These are phyloP conservation scores for Papilio polytes DNA, from an alignment of 1,140 invertebrate genomes.

Conservation along the genomic window DNA sequence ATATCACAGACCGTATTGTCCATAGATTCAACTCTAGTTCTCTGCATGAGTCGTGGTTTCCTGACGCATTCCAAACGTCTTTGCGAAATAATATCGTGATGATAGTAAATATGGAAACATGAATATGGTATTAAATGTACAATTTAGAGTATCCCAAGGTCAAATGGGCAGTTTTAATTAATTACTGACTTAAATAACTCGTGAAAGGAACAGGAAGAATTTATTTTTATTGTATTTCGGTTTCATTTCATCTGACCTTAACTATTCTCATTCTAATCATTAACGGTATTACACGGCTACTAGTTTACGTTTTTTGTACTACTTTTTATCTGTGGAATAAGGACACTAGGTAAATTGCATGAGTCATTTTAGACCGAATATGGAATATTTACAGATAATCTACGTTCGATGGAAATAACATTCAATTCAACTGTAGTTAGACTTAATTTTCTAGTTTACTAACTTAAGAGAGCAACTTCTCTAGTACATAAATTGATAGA, in stretches of 20 bases:
- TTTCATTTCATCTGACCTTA: constrained; percentile 2
- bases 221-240: constrained; percentile 1
- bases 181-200: neutral
- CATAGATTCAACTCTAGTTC: too few relatives aligned
- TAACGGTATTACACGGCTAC: neutral
- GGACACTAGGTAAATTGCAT: neutral
- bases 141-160: neutral
- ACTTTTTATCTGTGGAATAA: constrained; percentile 7
- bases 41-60: too few relatives aligned
- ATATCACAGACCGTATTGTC: too few relatives aligned
- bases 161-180: neutral
- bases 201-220: constrained; percentile 15
- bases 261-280: constrained; percentile 7
- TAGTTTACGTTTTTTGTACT: neutral
- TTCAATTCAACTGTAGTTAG: neutral
- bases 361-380: neutral
- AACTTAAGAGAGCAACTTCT: neutral
- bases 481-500: neutral
- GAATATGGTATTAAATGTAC: neutral
- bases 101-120: neutral
- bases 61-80: neutral
- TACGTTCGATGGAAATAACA: neutral
- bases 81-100: neutral
- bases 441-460: neutral
- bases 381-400: neutral